Percentiles rank a stretch among this genome's conserved stretches.
phyloP scores from a whole-genome alignment of 1,140 invertebrate species.

The Stenopsyche tienmushanensis region DNA sequence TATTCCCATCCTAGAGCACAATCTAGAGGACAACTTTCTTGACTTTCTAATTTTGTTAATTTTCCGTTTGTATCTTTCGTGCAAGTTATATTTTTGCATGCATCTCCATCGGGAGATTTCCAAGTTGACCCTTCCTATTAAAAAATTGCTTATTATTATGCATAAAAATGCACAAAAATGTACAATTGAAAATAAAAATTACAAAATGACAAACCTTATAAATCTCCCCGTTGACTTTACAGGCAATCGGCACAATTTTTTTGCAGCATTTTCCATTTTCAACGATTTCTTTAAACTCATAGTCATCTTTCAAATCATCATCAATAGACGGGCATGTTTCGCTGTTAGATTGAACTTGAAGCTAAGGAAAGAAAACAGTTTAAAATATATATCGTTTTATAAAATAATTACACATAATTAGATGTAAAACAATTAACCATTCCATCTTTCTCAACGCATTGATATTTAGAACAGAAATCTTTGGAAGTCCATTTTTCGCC shows the following conservation, averaged over 20 bases:
- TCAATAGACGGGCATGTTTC: slow-evolving; percentile 49
- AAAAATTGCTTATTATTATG: too few relatives aligned
- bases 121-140: slow-evolving; percentile 59
- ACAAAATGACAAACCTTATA: slow-evolving; percentile 33
- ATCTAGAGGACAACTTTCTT: slow-evolving; percentile 56
- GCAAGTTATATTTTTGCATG: slow-evolving; percentile 65
- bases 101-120: slow-evolving; percentile 55
- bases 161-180: too few relatives aligned
- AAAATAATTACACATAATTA: background rate
- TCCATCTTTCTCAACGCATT: slow-evolving; percentile 57
- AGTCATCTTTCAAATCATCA: slow-evolving; percentile 42
- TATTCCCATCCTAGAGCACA: slow-evolving; percentile 64
- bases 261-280: slow-evolving; percentile 46
- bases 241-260: slow-evolving; percentile 42
- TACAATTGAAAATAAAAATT: too few relatives aligned
- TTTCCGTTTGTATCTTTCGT: slow-evolving; percentile 51
- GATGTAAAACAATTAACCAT: slow-evolving; percentile 47
- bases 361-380: slow-evolving; percentile 46
- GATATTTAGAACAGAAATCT: slow-evolving; percentile 62
- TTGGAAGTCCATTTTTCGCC: slow-evolving; percentile 59
- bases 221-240: slow-evolving; percentile 43
- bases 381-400: background rate
- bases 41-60: slow-evolving; percentile 54
- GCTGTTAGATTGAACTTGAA: slow-evolving; percentile 50
- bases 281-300: slow-evolving; percentile 40